phyloP scores from a whole-genome alignment of 2,888 invertebrate genomes.

The Agrotis clavis region DNA sequence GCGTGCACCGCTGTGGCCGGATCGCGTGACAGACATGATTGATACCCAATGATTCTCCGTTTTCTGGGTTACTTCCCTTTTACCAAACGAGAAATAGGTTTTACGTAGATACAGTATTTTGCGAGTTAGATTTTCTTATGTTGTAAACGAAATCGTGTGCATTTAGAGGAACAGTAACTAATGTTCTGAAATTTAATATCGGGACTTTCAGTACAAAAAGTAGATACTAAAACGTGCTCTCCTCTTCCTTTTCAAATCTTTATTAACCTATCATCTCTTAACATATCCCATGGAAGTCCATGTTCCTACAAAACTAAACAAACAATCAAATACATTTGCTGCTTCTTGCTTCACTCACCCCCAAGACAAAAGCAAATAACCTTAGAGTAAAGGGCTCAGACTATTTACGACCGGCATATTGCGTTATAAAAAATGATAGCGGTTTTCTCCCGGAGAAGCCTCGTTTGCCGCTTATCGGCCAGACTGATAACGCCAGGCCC shows the following conservation, averaged over 20 bases:
- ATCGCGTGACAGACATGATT: slow-evolving; percentile 43
- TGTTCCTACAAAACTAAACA: slow-evolving; percentile 64
- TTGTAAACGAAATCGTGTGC: neutral
- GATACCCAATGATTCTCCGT: slow-evolving; percentile 33
- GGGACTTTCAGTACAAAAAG: neutral
- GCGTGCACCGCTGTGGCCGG: slow-evolving; percentile 10
- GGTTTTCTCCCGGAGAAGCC: slow-evolving; percentile 78
- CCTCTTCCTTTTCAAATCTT: slow-evolving; percentile 17
- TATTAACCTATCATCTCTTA: slow-evolving; percentile 32
- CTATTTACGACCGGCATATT: slow-evolving; percentile 83
- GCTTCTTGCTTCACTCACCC: slow-evolving; percentile 61
- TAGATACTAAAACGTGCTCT: slow-evolving; percentile 6
- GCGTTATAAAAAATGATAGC: slow-evolving; percentile 85
- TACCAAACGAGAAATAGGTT: neutral
- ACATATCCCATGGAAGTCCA: slow-evolving; percentile 31
- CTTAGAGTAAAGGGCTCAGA: slow-evolving; percentile 71
- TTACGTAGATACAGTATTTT: neutral
- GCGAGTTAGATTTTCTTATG: neutral
- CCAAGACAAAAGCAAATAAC: slow-evolving; percentile 77
- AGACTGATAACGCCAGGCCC: slow-evolving; percentile 78
- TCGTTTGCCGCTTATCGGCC: slow-evolving; percentile 83
- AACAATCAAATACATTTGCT: slow-evolving; percentile 69
- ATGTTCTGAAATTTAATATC: neutral
- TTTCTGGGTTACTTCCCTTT: slow-evolving; percentile 23
- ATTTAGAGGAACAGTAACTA: neutral